Conservation (phyloP, 2,113 vertebrate species). For the human region GRCh38 chr3:55905501-55906000, state of each 20-base stretch:
- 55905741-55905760: not conserved
- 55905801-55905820: not conserved
- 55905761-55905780: not conserved
- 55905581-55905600: not conserved
- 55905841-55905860: not conserved
- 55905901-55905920: not conserved
- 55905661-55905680: not conserved
- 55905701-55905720: not conserved
- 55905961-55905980: not conserved
- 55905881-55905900: not conserved
- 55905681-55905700: not conserved
- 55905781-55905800: not conserved
- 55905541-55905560: not conserved
- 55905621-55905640: slow-evolving; percentile 1
- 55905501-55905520: not conserved
- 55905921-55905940: not conserved
- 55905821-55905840: not conserved
- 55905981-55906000: not conserved
- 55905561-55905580: not conserved
- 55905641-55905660: not conserved
- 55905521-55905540: not conserved
- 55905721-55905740: not conserved
- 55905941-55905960: not conserved
- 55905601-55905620: slow-evolving; percentile 3
- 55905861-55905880: not conserved